These are phyloP conservation scores for Cephus nigrinus DNA, from an alignment of 2,888 invertebrate genomes.

Conservation along the genomic window DNA sequence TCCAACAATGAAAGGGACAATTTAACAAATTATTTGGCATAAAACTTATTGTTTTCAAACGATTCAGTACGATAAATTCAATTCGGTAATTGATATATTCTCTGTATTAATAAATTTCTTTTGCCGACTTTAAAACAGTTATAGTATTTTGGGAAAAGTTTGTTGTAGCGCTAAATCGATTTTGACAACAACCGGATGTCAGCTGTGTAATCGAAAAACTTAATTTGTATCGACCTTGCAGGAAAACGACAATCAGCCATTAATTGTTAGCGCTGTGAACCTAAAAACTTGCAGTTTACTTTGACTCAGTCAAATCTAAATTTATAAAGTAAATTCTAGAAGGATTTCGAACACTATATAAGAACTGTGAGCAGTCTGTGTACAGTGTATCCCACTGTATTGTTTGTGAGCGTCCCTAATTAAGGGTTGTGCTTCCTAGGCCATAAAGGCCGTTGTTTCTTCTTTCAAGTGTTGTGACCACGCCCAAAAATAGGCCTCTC, in stretches of 20 bases:
- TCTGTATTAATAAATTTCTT: background rate
- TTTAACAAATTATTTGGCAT: background rate
- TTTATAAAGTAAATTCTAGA: background rate
- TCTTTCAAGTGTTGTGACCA: slow-evolving; percentile 26
- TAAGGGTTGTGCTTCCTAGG: background rate
- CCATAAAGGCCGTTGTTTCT: background rate
- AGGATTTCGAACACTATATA: background rate
- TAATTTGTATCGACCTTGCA: background rate
- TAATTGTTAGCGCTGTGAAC: background rate
- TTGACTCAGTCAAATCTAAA: background rate
- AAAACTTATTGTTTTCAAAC: background rate
- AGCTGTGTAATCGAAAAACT: background rate
- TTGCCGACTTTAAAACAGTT: background rate
- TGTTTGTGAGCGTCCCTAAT: background rate
- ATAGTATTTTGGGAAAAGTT: background rate
- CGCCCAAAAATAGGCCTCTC: slow-evolving; percentile 84
- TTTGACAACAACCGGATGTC: background rate
- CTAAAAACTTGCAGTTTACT: background rate
- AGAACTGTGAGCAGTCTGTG: background rate
- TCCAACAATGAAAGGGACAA: background rate
- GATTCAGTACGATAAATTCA: background rate
- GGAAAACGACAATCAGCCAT: background rate
- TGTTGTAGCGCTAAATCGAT: background rate
- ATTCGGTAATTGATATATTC: background rate
- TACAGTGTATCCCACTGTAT: background rate